phyloP scores from a whole-genome alignment of 2,113 vertebrate genomes.

The Macheiramphus alcinus region DNA sequence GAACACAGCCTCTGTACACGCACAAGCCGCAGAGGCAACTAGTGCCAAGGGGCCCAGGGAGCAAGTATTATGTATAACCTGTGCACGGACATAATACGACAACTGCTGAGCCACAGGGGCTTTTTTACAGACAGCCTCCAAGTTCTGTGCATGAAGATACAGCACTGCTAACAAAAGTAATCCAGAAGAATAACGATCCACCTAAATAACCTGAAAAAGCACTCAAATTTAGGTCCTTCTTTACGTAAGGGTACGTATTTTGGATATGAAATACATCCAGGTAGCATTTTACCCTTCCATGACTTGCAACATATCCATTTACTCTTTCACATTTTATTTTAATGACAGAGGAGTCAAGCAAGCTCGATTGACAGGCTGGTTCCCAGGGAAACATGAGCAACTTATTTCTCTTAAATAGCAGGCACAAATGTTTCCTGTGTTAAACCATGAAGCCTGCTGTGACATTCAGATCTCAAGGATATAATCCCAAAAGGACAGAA shows the following conservation, averaged over 20 bases:
- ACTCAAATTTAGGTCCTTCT: background rate
- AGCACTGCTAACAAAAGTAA: background rate
- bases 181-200: background rate
- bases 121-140: background rate
- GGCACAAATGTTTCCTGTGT: conserved; percentile 23
- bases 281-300: background rate
- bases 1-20: rapidly evolving
- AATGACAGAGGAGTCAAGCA: conserved; percentile 7
- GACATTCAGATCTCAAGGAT: conserved; percentile 15
- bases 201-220: background rate
- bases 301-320: background rate
- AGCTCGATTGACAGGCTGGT: background rate
- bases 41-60: background rate
- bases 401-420: conserved; percentile 50
- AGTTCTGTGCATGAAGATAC: background rate
- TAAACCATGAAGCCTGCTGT: conserved; percentile 32
- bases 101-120: background rate
- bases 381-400: conserved; percentile 61
- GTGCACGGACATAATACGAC: background rate
- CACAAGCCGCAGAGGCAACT: background rate
- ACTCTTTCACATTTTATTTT: conserved; percentile 11
- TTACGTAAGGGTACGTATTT: background rate
- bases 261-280: background rate
- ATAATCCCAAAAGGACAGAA: background rate
- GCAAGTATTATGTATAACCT: background rate